Conservation (phyloP, 2,113 vertebrate species). For the Zosterops borbonicus region DNA sequence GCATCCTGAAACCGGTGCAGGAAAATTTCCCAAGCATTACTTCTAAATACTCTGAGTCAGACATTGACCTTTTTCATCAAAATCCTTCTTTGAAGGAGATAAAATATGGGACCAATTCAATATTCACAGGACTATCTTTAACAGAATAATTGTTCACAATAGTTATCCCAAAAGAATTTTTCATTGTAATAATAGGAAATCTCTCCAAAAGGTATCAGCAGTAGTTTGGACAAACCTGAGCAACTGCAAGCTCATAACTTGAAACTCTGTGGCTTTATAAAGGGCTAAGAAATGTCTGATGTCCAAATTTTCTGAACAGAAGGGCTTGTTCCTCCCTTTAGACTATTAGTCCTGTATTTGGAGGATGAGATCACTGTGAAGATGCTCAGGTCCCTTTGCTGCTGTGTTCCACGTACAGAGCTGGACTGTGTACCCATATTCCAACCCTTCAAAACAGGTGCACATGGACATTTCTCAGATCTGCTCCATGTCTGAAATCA, state of each 20-base stretch:
- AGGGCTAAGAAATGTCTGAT: background rate
- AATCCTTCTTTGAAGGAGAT: background rate
- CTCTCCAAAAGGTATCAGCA: background rate
- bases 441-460: background rate
- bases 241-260: background rate
- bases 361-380: background rate
- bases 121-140: background rate
- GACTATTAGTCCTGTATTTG: background rate
- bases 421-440: background rate
- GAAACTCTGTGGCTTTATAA: background rate
- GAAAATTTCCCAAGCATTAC: background rate
- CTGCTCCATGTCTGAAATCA: background rate
- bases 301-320: background rate
- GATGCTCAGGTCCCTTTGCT: background rate
- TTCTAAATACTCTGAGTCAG: background rate
- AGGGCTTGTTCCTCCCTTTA: background rate
- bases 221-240: background rate
- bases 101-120: background rate
- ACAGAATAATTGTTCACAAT: background rate
- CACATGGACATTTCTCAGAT: background rate
- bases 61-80: background rate
- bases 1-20: background rate
- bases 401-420: background rate
- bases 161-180: background rate
- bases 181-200: background rate